A percentile compares a stretch with the other conserved stretches of the same genome.
phyloP scores from a whole-genome alignment of 2,113 vertebrate species.

The Xenopus laevis region DNA sequence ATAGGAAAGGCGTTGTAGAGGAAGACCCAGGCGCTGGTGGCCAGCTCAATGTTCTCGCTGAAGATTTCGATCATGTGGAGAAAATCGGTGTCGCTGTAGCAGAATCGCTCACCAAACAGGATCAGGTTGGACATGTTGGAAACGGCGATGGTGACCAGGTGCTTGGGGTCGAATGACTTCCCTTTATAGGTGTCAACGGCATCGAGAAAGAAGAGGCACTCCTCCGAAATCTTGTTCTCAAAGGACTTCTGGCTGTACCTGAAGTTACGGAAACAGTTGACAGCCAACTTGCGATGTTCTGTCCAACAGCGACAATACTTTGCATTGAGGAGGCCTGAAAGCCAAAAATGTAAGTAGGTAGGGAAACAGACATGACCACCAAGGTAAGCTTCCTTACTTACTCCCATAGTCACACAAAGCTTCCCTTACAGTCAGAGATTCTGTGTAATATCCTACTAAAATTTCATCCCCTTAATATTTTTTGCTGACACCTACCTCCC shows the following conservation, averaged over 20 bases:
- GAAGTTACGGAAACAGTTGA: slow-evolving; percentile 88
- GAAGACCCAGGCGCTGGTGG: slow-evolving; percentile 86
- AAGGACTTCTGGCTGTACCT: slow-evolving; percentile 85
- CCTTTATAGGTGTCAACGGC: slow-evolving; percentile 86
- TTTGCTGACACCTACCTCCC: slow-evolving; percentile 78
- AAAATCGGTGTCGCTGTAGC: slow-evolving; percentile 88
- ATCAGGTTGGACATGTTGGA: slow-evolving; percentile 95
- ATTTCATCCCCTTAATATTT: background rate
- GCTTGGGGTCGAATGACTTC: slow-evolving; percentile 84
- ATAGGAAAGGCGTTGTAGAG: slow-evolving; percentile 96
- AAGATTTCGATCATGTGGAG: slow-evolving; percentile 98
- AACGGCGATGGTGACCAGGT: slow-evolving; percentile 90
- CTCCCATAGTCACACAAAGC: too few relatives aligned
- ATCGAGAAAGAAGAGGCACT: slow-evolving; percentile 85
- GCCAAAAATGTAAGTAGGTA: too few relatives aligned
- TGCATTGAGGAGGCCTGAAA: slow-evolving; percentile 88
- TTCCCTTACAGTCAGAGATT: too few relatives aligned
- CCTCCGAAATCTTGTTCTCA: slow-evolving; percentile 89
- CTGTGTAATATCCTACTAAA: too few relatives aligned
- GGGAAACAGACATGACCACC: too few relatives aligned
- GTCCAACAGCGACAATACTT: slow-evolving; percentile 90
- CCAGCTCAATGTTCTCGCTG: slow-evolving; percentile 94
- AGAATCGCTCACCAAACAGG: slow-evolving; percentile 90
- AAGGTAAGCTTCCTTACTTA: too few relatives aligned
- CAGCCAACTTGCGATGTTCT: slow-evolving; percentile 88